Conservation (phyloP, 1,140 invertebrate genomes). For the Macrotrachela quadricornifera region DNA sequence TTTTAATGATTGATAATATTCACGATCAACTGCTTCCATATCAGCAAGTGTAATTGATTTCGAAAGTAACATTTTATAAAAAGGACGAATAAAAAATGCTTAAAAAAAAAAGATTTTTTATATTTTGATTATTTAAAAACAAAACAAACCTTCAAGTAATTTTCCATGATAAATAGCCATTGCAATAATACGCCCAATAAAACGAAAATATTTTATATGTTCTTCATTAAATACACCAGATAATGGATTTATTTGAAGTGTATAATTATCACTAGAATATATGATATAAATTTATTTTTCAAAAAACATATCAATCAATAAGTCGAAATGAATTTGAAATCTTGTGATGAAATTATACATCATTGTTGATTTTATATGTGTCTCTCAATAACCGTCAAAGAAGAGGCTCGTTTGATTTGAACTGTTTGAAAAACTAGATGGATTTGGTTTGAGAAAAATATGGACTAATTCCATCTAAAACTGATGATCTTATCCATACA, state of each 20-base stretch:
- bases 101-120: conserved; percentile 11
- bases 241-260: conserved; percentile 89
- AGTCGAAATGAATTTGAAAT: no score
- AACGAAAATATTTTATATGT: conserved; percentile 92
- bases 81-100: conserved; percentile 96
- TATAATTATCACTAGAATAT: conserved; percentile 71
- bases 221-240: conserved; percentile 90
- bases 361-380: no score
- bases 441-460: no score
- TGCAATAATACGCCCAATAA: conserved; percentile 84
- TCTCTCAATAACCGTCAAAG: no score
- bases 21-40: conserved; percentile 90
- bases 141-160: conserved; percentile 56
- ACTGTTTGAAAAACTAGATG: no score
- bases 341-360: no score
- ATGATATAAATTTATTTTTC: background rate
- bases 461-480: no score
- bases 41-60: conserved; percentile 81
- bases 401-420: no score
- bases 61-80: conserved; percentile 97
- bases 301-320: no score
- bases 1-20: conserved; percentile 89
- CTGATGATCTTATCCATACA: no score
- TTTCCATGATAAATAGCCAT: conserved; percentile 98
- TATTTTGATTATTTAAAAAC: background rate